These are phyloP conservation scores for Macrocentrus cingulum DNA, from an alignment of 1,140 invertebrate species.

Conservation along the genomic window DNA sequence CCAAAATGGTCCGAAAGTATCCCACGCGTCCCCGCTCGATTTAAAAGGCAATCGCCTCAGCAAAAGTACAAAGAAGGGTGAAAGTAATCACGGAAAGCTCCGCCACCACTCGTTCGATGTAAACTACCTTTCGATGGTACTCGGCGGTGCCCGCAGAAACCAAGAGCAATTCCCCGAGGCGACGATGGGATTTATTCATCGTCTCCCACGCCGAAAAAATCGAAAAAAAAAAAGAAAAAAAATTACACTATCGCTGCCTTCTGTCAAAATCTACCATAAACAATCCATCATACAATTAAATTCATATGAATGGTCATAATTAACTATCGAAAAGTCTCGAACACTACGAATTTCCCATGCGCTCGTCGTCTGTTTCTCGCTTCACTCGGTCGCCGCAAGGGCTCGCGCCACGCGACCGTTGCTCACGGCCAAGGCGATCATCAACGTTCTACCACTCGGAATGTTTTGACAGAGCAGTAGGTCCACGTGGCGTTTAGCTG, in stretches of 20 bases:
- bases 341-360: conserved; percentile 36
- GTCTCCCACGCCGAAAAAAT: no score
- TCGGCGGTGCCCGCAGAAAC: conserved; percentile 19
- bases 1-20: no score
- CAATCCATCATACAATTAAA: no score
- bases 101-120: conserved; percentile 38
- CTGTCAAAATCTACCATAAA: no score
- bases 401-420: conserved; percentile 12
- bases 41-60: conserved; percentile 29
- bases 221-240: no score
- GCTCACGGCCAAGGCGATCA: conserved; percentile 13
- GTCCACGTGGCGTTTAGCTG: conserved; percentile 51
- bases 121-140: conserved; percentile 52
- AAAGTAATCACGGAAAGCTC: conserved; percentile 46
- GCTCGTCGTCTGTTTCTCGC: conserved; percentile 31
- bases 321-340: conserved; percentile 18
- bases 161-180: conserved; percentile 26
- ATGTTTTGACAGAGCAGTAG: conserved; percentile 55
- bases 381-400: no score
- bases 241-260: no score
- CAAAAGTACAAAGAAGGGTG: conserved; percentile 32
- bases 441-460: conserved; percentile 30
- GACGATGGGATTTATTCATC: not conserved
- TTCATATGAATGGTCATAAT: conserved; percentile 4
- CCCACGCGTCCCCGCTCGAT: conserved; percentile 22